Percentiles rank a stretch among this genome's conserved stretches.
These are phyloP conservation scores for Apis dorsata DNA, from an alignment of 1,140 invertebrate species.

Conservation along the genomic window DNA sequence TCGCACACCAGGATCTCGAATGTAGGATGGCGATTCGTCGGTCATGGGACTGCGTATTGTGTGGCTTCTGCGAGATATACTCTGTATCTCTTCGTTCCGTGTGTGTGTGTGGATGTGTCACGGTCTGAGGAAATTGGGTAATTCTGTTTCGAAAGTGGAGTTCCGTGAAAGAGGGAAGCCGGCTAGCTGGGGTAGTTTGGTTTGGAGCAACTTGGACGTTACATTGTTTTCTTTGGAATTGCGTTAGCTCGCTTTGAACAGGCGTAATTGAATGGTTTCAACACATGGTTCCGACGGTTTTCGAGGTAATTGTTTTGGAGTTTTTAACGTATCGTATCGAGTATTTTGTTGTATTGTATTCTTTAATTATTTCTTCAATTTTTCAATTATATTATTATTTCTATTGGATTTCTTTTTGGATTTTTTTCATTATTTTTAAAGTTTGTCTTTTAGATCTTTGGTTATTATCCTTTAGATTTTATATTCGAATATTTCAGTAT, in stretches of 20 bases:
- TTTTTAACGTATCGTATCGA: too few species aligned
- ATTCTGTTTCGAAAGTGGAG: conserved; percentile 34
- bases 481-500: too few species aligned
- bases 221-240: conserved; percentile 30
- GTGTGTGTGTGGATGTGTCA: not conserved
- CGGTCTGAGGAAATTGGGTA: conserved; percentile 25
- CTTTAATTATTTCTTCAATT: not conserved
- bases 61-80: not conserved
- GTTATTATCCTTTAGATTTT: too few species aligned
- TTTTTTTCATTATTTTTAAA: too few species aligned
- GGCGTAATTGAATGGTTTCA: not conserved
- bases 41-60: not conserved
- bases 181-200: not conserved
- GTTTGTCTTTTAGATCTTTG: too few species aligned
- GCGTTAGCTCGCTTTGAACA: not conserved
- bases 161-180: conserved; percentile 11
- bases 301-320: not conserved
- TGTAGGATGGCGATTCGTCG: not conserved
- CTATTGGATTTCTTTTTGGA: too few species aligned
- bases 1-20: not conserved
- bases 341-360: not conserved
- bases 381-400: not conserved
- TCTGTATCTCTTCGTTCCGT: not conserved
- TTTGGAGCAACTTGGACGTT: conserved; percentile 2
- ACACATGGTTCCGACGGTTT: not conserved